Evolutionary conservation across 2,888 invertebrate species (phyloP).

Genomic region (Brenthis daphne): DNA sequence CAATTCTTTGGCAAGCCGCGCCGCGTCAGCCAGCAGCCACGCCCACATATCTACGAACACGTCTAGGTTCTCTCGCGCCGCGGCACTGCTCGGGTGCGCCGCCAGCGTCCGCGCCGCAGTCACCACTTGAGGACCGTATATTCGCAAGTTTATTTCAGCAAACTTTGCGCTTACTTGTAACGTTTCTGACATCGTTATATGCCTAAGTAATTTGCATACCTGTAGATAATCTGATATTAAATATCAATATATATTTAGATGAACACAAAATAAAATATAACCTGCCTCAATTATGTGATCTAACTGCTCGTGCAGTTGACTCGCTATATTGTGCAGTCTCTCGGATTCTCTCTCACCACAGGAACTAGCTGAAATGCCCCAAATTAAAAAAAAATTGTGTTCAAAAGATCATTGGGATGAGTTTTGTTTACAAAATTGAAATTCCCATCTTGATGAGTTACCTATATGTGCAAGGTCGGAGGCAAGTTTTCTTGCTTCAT

Average conservation of each 20-base stretch:
- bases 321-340: constrained; percentile 95
- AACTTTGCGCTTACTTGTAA: constrained; percentile 98
- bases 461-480: constrained; percentile 78
- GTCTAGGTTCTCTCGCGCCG: constrained; percentile 98
- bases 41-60: constrained; percentile 98
- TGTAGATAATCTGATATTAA: constrained; percentile 54
- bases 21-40: constrained; percentile 95
- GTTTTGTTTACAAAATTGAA: neutral
- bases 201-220: constrained; percentile 97
- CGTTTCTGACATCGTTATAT: constrained; percentile 96
- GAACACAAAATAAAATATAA: constrained; percentile 30
- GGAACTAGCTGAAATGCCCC: constrained; percentile 70
- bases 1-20: constrained; percentile 93
- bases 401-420: constrained; percentile 19
- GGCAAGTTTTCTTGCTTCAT: constrained; percentile 72
- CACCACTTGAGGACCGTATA: constrained; percentile 97
- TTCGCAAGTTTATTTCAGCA: constrained; percentile 96
- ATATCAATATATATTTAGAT: constrained; percentile 5
- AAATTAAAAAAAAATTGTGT: constrained; percentile 43
- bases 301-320: constrained; percentile 97
- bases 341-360: constrained; percentile 88
- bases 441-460: constrained; percentile 47
- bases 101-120: constrained; percentile 96
- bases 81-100: constrained; percentile 95
- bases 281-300: constrained; percentile 98